Evolutionary conservation across 2,113 vertebrate genomes (phyloP).

Genomic region (Microtus montanus): DNA sequence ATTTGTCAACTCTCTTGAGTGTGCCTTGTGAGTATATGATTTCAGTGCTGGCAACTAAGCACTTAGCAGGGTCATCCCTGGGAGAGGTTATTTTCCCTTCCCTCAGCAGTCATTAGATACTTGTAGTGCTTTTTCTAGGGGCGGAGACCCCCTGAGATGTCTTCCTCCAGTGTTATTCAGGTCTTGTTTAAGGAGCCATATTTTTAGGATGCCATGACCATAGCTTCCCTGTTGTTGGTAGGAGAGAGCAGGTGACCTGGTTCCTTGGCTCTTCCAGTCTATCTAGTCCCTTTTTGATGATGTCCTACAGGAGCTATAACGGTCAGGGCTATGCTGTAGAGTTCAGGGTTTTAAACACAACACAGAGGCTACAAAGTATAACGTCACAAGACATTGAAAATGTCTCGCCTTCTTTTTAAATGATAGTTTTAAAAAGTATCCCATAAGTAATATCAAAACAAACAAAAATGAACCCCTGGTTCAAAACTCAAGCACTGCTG

Average conservation of each 20-base stretch:
- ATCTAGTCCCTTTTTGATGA: not conserved
- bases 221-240: not conserved
- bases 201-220: not conserved
- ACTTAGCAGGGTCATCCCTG: not conserved
- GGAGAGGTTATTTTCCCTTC: not conserved
- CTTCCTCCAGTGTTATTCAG: not conserved
- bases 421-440: no score
- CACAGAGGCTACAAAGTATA: not conserved
- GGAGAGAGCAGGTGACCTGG: not conserved
- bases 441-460: constrained; percentile 8
- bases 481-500: not conserved
- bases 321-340: not conserved
- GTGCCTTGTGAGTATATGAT: no score
- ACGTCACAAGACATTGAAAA: not conserved
- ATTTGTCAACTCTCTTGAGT: no score
- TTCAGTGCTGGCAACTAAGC: not conserved
- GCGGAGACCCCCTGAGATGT: not conserved
- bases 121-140: not conserved
- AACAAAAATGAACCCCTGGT: not conserved
- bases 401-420: not conserved
- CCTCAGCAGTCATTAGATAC: not conserved
- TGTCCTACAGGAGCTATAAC: not conserved
- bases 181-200: not conserved
- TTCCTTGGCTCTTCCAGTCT: not conserved
- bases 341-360: not conserved